Conservation (phyloP, 2,888 invertebrate genomes). For the Halictus quadricinctus region DNA sequence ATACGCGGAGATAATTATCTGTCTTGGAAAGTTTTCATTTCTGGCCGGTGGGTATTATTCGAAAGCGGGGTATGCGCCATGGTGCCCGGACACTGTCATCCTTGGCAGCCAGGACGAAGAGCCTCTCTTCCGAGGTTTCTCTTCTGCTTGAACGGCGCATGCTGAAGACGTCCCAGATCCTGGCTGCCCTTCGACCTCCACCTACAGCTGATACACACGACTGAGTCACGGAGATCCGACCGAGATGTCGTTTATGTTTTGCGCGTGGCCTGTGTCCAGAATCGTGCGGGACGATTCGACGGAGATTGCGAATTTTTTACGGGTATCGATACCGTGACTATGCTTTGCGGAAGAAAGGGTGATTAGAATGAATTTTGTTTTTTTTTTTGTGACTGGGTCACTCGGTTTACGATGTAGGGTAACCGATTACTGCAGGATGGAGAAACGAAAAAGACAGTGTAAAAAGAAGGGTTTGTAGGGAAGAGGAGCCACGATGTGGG, state of each 20-base stretch:
- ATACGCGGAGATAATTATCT: slow-evolving; percentile 34
- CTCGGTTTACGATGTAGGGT: neutral
- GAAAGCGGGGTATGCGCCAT: slow-evolving; percentile 26
- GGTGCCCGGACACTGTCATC: slow-evolving; percentile 9
- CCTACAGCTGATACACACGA: slow-evolving; percentile 51
- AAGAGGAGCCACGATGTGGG: neutral
- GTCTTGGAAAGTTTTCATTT: slow-evolving; percentile 39
- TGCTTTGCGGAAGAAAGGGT: neutral
- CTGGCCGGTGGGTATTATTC: slow-evolving; percentile 2
- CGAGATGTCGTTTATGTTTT: slow-evolving; percentile 37
- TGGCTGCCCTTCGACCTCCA: slow-evolving; percentile 62
- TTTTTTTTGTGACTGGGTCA: too few relatives aligned
- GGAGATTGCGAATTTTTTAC: neutral
- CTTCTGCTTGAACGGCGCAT: slow-evolving; percentile 4
- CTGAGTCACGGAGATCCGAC: slow-evolving; percentile 57
- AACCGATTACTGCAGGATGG: neutral
- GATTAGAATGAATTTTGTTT: too few relatives aligned
- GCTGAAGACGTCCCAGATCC: slow-evolving; percentile 66
- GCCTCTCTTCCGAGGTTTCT: slow-evolving; percentile 38
- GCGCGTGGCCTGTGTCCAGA: slow-evolving; percentile 5
- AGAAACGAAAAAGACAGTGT: neutral
- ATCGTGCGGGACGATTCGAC: neutral
- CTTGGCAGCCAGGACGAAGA: neutral
- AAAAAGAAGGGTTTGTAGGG: neutral
- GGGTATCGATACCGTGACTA: neutral